Evolutionary conservation across 2,888 invertebrate species (phyloP).

Genomic region (Notodonta dromedarius): DNA sequence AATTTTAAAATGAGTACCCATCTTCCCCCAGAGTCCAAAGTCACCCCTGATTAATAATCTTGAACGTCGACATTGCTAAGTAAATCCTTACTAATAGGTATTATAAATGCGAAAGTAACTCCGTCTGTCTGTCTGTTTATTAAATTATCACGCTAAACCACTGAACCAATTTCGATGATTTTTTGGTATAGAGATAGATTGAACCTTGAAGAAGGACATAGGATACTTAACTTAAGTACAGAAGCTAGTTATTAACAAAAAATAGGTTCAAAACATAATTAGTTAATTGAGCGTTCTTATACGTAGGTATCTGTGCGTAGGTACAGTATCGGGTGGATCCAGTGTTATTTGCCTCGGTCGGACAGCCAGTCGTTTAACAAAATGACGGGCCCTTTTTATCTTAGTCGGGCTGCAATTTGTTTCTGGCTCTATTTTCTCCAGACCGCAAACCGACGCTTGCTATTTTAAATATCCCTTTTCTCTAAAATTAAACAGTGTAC

Average conservation of each 20-base stretch:
- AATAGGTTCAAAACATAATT: slow-evolving; percentile 16
- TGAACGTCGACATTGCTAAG: neutral
- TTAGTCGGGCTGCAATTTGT: slow-evolving; percentile 79
- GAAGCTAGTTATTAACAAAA: neutral
- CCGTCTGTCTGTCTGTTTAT: too few species aligned
- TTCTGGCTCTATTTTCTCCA: slow-evolving; percentile 73
- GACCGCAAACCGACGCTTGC: slow-evolving; percentile 70
- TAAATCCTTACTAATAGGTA: neutral
- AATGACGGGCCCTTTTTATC: slow-evolving; percentile 82
- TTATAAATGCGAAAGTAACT: too few species aligned
- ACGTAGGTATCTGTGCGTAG: neutral
- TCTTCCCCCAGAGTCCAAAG: neutral
- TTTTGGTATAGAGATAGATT: too few species aligned
- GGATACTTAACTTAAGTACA: too few species aligned
- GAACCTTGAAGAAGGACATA: too few species aligned
- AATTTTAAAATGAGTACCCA: too few species aligned
- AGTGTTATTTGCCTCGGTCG: slow-evolving; percentile 63
- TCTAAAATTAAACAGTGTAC: slow-evolving; percentile 66
- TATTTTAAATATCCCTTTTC: slow-evolving; percentile 74
- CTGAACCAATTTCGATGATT: too few species aligned
- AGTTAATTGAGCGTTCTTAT: slow-evolving; percentile 27
- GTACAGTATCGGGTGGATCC: slow-evolving; percentile 46
- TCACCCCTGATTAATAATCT: neutral
- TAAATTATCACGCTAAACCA: too few species aligned
- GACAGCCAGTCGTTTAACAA: slow-evolving; percentile 77